phyloP scores from a whole-genome alignment of 2,888 invertebrate genomes.

The Argyresthia goedartella region DNA sequence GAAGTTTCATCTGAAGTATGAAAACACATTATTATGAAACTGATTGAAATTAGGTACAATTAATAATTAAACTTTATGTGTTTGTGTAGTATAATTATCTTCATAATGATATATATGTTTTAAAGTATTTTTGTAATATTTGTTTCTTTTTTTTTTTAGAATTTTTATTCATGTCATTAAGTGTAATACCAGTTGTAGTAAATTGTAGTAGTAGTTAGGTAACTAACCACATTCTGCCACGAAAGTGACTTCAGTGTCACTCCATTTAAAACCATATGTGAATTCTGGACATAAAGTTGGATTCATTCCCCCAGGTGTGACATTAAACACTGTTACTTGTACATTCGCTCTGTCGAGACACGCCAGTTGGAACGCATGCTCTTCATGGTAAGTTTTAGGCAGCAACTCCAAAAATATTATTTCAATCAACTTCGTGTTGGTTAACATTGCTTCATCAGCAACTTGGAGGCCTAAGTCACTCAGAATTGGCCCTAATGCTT shows the following conservation, averaged over 20 bases:
- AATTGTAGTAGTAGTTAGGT: too few species aligned
- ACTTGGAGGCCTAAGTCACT: background rate
- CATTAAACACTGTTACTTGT: conserved; percentile 56
- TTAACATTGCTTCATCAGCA: background rate
- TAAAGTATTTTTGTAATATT: too few species aligned
- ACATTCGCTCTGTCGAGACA: conserved; percentile 43
- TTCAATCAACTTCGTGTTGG: conserved; percentile 17
- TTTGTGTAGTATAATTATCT: too few species aligned
- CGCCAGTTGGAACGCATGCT: conserved; percentile 40
- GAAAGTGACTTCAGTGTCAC: conserved; percentile 39
- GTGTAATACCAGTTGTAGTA: too few species aligned
- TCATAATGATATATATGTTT: too few species aligned
- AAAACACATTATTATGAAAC: too few species aligned
- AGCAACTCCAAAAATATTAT: conserved; percentile 41
- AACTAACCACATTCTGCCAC: conserved; percentile 40
- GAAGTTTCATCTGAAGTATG: conserved; percentile 25
- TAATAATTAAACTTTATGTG: too few species aligned
- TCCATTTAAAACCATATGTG: conserved; percentile 52
- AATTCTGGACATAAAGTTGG: conserved; percentile 58
- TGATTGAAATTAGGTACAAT: too few species aligned
- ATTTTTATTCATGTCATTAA: too few species aligned
- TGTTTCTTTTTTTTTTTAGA: too few species aligned
- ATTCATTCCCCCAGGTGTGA: conserved; percentile 34
- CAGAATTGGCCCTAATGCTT: background rate
- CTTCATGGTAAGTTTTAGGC: conserved; percentile 38